Evolutionary conservation across 2,113 vertebrate genomes (phyloP).

Genomic region (Porphyrio hochstetteri): DNA sequence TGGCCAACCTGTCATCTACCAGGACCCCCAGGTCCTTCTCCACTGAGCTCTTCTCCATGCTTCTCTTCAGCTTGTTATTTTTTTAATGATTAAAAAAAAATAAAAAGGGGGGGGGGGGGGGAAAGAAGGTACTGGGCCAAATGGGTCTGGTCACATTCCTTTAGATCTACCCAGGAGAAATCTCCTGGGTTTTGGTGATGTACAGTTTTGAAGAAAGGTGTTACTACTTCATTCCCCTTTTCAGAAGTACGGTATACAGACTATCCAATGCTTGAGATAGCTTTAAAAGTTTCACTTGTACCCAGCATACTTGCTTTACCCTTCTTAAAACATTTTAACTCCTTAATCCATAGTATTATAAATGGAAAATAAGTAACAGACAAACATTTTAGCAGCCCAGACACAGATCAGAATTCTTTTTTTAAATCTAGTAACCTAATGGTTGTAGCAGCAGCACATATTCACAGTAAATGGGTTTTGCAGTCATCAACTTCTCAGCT

Average conservation of each 20-base stretch:
- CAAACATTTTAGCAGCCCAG: background rate
- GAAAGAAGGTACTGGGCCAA: background rate
- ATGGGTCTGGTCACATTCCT: background rate
- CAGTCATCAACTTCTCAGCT: background rate
- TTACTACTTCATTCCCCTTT: background rate
- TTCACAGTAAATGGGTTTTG: background rate
- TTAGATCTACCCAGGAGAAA: background rate
- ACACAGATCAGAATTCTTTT: background rate
- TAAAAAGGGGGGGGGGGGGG: background rate
- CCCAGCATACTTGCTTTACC: background rate
- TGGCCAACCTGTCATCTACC: no score
- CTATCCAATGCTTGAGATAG: background rate
- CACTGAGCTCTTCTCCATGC: no score
- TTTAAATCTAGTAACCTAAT: background rate
- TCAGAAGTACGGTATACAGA: background rate
- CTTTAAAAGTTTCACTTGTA: background rate
- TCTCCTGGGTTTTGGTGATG: background rate
- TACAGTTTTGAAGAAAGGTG: background rate
- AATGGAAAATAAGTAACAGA: background rate
- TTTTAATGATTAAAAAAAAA: no score
- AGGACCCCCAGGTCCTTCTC: no score
- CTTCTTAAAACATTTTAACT: background rate
- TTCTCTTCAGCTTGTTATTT: background rate
- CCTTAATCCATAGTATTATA: background rate
- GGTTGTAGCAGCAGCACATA: background rate